phyloP scores from a whole-genome alignment of 2,113 vertebrate species.

The Pavo muticus region DNA sequence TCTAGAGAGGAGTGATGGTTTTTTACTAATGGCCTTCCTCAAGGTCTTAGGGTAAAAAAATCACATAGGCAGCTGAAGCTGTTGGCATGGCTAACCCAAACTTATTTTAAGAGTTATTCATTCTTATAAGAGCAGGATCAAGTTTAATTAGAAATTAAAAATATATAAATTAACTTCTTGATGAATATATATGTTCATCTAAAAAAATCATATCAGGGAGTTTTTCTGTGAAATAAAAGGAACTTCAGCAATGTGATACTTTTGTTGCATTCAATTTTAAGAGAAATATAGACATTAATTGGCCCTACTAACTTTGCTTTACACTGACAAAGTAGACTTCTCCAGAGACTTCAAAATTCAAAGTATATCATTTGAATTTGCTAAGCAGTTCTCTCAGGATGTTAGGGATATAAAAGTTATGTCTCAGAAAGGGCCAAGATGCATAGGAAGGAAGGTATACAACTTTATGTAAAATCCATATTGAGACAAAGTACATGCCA shows the following conservation, averaged over 20 bases:
- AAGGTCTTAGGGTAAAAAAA: background rate
- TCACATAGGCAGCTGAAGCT: background rate
- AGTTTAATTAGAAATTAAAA: constrained; percentile 21
- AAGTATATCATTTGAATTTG: background rate
- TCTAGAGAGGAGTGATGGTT: background rate
- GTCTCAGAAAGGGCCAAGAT: background rate
- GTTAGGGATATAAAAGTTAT: background rate
- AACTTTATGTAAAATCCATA: background rate
- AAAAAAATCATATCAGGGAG: background rate
- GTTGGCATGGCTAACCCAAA: background rate
- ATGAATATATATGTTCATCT: background rate
- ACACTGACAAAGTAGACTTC: background rate
- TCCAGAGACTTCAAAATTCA: background rate
- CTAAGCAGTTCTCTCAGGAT: background rate
- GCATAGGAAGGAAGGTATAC: background rate
- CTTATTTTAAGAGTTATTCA: too few relatives aligned
- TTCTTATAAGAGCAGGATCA: background rate
- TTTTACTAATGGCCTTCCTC: accelerated
- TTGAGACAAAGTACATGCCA: background rate
- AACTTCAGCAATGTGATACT: accelerated
- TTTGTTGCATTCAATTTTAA: background rate
- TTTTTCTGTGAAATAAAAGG: background rate
- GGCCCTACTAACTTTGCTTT: background rate
- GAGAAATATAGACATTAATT: background rate
- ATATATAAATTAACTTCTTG: background rate